Percentiles rank a stretch among this genome's conserved stretches.
phyloP scores from a whole-genome alignment of 2,888 invertebrate genomes.

The Scelioninae gen. 1 region DNA sequence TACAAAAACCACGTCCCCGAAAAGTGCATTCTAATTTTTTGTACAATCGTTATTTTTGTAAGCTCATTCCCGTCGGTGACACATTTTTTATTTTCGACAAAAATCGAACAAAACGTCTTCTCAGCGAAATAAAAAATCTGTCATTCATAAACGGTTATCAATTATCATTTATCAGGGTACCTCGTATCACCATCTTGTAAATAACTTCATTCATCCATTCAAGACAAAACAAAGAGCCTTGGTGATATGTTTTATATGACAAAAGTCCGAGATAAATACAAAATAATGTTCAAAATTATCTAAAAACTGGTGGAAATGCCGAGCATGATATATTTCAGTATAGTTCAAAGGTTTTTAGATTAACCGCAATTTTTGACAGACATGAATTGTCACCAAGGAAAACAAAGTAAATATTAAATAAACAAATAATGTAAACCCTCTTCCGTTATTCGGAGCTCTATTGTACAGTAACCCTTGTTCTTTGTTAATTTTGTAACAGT shows the following conservation, averaged over 20 bases:
- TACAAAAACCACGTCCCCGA: slow-evolving; percentile 18
- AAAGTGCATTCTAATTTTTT: slow-evolving; percentile 46
- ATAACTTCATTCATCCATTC: slow-evolving; percentile 54
- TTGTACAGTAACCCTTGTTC: slow-evolving; percentile 34
- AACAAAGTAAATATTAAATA: slow-evolving; percentile 9
- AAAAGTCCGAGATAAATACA: neutral
- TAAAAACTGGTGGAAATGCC: neutral
- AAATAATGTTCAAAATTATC: neutral
- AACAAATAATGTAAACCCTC: slow-evolving; percentile 15
- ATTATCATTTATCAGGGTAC: slow-evolving; percentile 31
- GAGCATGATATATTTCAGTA: neutral
- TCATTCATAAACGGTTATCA: slow-evolving; percentile 28
- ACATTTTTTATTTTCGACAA: slow-evolving; percentile 32
- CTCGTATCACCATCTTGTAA: slow-evolving; percentile 60
- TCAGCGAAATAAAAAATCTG: slow-evolving; percentile 28
- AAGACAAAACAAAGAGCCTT: slow-evolving; percentile 13
- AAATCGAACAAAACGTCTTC: slow-evolving; percentile 48
- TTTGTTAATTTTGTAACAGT: slow-evolving; percentile 25
- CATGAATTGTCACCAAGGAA: slow-evolving; percentile 12
- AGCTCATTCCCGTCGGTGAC: slow-evolving; percentile 26
- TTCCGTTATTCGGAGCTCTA: slow-evolving; percentile 36
- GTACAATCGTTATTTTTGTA: slow-evolving; percentile 42
- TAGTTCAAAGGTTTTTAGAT: neutral
- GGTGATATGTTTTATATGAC: slow-evolving; percentile 3
- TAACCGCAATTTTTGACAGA: neutral